Base-by-base conservation (phyloP, 2,888 invertebrate genomes). In the Platycnemis pennipes region DNA sequence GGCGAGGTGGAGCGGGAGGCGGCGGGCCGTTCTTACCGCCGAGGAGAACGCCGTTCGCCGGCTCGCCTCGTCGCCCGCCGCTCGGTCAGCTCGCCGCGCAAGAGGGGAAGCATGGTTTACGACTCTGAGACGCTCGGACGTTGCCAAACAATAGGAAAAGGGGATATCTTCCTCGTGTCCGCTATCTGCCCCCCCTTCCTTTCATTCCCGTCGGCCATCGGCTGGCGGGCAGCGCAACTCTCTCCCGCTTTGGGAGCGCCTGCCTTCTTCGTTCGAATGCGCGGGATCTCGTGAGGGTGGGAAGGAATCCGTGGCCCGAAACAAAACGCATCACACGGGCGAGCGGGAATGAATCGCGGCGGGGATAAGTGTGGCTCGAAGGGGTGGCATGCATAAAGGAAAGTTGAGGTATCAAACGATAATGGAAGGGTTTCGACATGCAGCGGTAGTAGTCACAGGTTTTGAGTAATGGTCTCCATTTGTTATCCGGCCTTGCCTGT, bases 21-120 rank as follows among this genome's bases (percentile, higher is more conserved):
- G 91, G 91, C 91, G 91, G 91, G 16, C 44, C 44, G 44, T 42
- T 91, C 69, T n/a, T 37, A 44, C 91, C 63, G 91, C 91, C 49
- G 91, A 91, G 63, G 56, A 63, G 91, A 63, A 69, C 91, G 42
- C 37, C 91, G 91, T 42, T 91, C 63, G 91, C 91, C 91, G 91
- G 63, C 69, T 31, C 42, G 42, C 26, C 91, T 37, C 91, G 63
- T 63, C 91, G 49, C 69, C 91, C 91, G 91, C 91, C n/a, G 63
- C 91, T 63, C 91, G 91, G 91, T 91, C 63, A 56, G 89, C n/a
- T n/a, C n/a, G 45, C 16, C 53, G 42, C 42, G 31, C 31, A 31
- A 42, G 63, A 22, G 8, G 49, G 22, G 13, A 37, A 3, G 11
- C 31, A 53, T 45, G 53, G 88, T 89, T 53, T 89, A 53, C 49